These are phyloP conservation scores for Decapterus maruadsi DNA, from an alignment of 2,797 vertebrate genomes.

Conservation along the genomic window DNA sequence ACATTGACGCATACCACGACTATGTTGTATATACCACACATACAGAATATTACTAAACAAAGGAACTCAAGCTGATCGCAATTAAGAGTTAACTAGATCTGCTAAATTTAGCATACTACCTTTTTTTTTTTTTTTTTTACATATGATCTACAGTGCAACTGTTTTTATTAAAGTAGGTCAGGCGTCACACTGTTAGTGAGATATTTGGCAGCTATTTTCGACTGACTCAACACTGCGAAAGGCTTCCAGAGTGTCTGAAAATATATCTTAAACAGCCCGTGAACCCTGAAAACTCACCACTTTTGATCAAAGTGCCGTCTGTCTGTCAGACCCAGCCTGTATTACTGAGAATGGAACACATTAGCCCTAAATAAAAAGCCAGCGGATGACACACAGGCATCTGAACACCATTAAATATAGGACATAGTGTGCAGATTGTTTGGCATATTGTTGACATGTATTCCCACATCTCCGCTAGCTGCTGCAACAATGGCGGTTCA, in stretches of 20 bases:
- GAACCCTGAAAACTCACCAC: slow-evolving; percentile 55
- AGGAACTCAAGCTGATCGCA: background rate
- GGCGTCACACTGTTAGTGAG: slow-evolving; percentile 38
- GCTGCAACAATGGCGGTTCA: background rate
- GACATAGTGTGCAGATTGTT: background rate
- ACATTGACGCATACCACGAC: background rate
- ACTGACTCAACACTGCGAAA: slow-evolving; percentile 48
- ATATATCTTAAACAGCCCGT: slow-evolving; percentile 51
- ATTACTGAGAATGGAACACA: slow-evolving; percentile 38
- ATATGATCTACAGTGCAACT: slow-evolving; percentile 8
- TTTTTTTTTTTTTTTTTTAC: slow-evolving; percentile 3
- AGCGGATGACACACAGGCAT: slow-evolving; percentile 17
- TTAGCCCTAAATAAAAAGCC: slow-evolving; percentile 36
- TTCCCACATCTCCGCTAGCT: background rate
- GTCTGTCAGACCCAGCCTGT: slow-evolving; percentile 24
- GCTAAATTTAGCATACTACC: slow-evolving; percentile 13
- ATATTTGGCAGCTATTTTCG: slow-evolving; percentile 65
- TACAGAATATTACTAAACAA: background rate
- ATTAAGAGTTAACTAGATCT: background rate
- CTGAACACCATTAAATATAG: background rate
- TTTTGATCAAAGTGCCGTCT: slow-evolving; percentile 52
- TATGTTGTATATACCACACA: background rate
- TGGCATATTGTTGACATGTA: slow-evolving; percentile 21
- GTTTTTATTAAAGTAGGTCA: slow-evolving; percentile 61
- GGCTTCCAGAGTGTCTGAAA: slow-evolving; percentile 55